phyloP scores from a whole-genome alignment of 2,888 invertebrate species.

The Ditula angustiorana region DNA sequence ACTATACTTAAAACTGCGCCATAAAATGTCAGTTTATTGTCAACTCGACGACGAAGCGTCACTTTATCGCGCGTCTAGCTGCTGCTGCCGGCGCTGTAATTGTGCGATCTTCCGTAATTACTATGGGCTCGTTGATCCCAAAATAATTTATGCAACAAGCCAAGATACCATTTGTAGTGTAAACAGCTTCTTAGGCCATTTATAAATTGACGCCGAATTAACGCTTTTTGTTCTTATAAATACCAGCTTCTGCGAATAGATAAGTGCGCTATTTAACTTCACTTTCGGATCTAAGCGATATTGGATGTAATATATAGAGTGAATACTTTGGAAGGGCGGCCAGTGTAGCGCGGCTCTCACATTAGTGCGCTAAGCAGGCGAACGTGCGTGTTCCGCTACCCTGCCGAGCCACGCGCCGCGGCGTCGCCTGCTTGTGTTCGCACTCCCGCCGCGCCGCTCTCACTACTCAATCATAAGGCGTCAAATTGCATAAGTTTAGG shows the following conservation, averaged over 20 bases:
- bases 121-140: neutral
- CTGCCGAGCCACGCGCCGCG: neutral
- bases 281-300: neutral
- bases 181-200: neutral
- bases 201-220: too few relatives aligned
- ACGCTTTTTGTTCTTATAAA: too few relatives aligned
- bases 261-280: neutral
- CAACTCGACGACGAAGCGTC: conserved; percentile 6
- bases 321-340: neutral
- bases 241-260: neutral
- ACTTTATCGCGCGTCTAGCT: conserved; percentile 1
- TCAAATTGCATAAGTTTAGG: neutral
- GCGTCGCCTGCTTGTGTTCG: neutral
- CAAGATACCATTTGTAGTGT: neutral
- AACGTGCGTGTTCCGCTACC: conserved; percentile 61
- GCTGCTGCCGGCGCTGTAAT: conserved; percentile 6
- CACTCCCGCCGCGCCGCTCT: neutral
- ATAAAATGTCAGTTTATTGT: conserved; percentile 20
- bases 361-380: conserved; percentile 66
- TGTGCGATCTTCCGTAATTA: conserved; percentile 9
- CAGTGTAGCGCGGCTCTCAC: neutral
- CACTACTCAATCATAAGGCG: neutral
- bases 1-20: conserved; percentile 2
- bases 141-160: neutral
- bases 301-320: neutral